A percentile compares a stretch with the other conserved stretches of the same genome.
phyloP scores from a whole-genome alignment of 2,797 vertebrate genomes.

The Distichodus sexfasciatus region DNA sequence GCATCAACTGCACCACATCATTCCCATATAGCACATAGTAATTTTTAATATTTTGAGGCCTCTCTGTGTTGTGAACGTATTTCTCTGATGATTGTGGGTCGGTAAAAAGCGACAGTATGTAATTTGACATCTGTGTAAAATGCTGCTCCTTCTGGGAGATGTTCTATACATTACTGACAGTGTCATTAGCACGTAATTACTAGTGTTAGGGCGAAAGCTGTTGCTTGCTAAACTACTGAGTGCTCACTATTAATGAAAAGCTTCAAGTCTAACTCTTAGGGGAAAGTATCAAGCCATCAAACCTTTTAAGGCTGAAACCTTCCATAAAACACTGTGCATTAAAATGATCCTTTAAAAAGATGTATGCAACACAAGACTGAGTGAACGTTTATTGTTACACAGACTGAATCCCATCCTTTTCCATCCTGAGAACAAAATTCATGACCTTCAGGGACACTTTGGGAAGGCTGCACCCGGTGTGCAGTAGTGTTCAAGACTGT shows the following conservation, averaged over 20 bases:
- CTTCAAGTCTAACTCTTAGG: not conserved
- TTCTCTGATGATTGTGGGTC: not conserved
- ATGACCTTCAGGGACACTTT: too few species aligned
- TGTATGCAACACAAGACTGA: too few species aligned
- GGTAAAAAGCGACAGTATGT: not conserved
- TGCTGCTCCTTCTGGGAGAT: not conserved
- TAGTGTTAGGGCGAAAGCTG: not conserved
- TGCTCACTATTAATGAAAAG: not conserved
- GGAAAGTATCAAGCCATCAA: too few species aligned
- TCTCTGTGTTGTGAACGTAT: not conserved
- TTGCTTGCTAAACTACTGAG: not conserved
- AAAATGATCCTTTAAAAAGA: constrained; percentile 53
- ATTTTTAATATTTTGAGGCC: not conserved
- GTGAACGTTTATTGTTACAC: too few species aligned
- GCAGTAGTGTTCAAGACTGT: too few species aligned
- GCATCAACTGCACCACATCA: too few species aligned
- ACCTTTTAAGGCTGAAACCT: too few species aligned
- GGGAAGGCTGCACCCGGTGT: too few species aligned
- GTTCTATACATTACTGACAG: not conserved
- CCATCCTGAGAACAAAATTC: too few species aligned
- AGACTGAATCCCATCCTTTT: too few species aligned
- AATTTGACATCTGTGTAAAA: constrained; percentile 16
- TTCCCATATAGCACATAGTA: not conserved
- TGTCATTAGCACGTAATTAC: not conserved
- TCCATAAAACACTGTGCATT: too few species aligned